A percentile compares a stretch with the other conserved stretches of the same genome.
Conservation (phyloP, 2,888 invertebrate species). For the Catocala sponsa region DNA sequence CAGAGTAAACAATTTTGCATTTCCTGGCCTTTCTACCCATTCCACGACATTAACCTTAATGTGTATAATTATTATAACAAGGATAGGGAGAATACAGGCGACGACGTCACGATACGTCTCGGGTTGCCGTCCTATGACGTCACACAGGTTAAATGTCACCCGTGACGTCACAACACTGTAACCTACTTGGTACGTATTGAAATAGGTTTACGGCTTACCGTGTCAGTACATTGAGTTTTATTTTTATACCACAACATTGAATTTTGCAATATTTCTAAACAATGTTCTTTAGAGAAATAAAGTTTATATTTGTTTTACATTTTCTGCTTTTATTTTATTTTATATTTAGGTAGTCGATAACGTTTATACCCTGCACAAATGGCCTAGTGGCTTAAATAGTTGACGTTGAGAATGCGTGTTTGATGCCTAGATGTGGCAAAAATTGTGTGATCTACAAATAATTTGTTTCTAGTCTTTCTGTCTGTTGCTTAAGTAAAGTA, state of each 20-base stretch:
- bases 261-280: neutral
- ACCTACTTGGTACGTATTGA: conserved; percentile 56
- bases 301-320: too few species aligned
- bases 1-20: neutral
- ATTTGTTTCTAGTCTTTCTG: too few species aligned
- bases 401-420: too few species aligned
- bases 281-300: too few species aligned
- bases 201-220: conserved; percentile 37
- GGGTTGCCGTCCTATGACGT: conserved; percentile 47
- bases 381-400: too few species aligned
- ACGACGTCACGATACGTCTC: conserved; percentile 11
- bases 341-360: too few species aligned
- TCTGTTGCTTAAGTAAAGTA: too few species aligned
- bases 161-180: conserved; percentile 58
- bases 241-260: neutral
- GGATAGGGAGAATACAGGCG: neutral
- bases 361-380: too few species aligned
- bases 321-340: too few species aligned
- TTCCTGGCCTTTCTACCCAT: conserved; percentile 6
- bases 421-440: too few species aligned
- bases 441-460: too few species aligned
- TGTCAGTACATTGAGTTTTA: conserved; percentile 3
- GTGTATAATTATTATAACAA: conserved; percentile 3
- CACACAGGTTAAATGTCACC: conserved; percentile 54
- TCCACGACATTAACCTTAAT: conserved; percentile 4